phyloP scores from a whole-genome alignment of 2,113 vertebrate genomes.

The Bucco capensis region DNA sequence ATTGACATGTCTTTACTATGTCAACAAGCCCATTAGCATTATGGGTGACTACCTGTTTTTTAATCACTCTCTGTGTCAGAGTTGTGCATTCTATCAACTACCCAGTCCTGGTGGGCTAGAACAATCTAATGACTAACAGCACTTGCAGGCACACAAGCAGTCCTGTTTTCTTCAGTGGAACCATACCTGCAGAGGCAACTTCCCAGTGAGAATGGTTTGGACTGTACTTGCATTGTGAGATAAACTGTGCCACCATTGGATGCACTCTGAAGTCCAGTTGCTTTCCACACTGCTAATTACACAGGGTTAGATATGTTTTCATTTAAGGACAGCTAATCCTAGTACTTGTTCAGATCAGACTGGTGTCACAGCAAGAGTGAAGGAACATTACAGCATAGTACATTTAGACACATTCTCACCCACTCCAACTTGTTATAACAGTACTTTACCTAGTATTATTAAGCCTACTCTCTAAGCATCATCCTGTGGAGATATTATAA shows the following conservation, averaged over 20 bases:
- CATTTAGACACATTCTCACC: background rate
- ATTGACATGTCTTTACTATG: slow-evolving; percentile 52
- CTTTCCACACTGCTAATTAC: background rate
- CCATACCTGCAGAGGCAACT: background rate
- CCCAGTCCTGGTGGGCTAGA: background rate
- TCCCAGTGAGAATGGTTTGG: background rate
- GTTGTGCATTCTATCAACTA: background rate
- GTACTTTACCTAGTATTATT: background rate
- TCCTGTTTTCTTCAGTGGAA: background rate
- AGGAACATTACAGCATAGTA: background rate
- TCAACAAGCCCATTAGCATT: slow-evolving; percentile 29
- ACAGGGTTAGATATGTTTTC: background rate
- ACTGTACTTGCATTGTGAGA: background rate
- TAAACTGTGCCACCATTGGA: background rate
- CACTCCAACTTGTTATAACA: background rate
- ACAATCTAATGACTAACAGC: background rate
- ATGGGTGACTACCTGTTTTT: slow-evolving; percentile 60
- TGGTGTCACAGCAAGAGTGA: background rate
- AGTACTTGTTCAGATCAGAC: background rate
- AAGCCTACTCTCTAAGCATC: background rate
- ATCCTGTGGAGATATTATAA: background rate
- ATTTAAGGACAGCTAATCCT: background rate
- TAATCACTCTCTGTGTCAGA: slow-evolving; percentile 48
- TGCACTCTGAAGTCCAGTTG: background rate
- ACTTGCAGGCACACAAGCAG: background rate